These are phyloP conservation scores for Carposina sasakii DNA, from an alignment of 1,140 invertebrate genomes.

Conservation along the genomic window DNA sequence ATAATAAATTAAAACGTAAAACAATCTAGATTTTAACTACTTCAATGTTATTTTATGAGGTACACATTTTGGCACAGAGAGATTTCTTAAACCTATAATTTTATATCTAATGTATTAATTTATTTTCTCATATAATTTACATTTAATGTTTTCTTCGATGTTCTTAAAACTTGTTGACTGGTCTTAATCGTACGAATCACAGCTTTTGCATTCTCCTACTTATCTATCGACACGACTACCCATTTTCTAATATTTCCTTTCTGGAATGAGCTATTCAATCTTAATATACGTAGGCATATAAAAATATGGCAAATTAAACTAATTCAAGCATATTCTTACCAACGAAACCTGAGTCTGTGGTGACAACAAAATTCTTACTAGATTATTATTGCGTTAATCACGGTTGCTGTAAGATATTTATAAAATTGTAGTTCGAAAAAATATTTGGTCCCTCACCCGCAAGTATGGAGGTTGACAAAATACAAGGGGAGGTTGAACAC, in stretches of 20 bases:
- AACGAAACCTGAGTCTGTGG: no score
- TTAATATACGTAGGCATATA: slow-evolving; percentile 40
- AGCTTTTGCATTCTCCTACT: slow-evolving; percentile 68
- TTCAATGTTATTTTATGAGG: slow-evolving; percentile 72
- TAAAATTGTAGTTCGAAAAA: no score
- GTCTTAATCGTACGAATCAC: slow-evolving; percentile 70
- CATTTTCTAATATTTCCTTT: slow-evolving; percentile 56
- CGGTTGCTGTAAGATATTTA: slow-evolving; percentile 18
- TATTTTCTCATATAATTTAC: slow-evolving; percentile 59
- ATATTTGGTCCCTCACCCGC: slow-evolving; percentile 3
- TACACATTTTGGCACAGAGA: slow-evolving; percentile 75
- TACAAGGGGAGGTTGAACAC: no score
- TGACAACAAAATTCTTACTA: no score
- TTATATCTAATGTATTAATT: slow-evolving; percentile 54
- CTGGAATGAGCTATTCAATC: slow-evolving; percentile 56
- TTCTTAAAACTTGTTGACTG: slow-evolving; percentile 72
- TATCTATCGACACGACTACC: slow-evolving; percentile 68
- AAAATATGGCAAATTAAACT: slow-evolving; percentile 52
- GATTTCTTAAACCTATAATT: slow-evolving; percentile 67
- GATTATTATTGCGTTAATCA: background rate
- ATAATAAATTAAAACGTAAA: slow-evolving; percentile 45
- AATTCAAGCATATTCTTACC: no score
- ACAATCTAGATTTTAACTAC: slow-evolving; percentile 65
- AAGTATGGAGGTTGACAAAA: no score
- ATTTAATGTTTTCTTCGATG: slow-evolving; percentile 71